Evolutionary conservation across 1,140 invertebrate genomes (phyloP).

Genomic region (Dendrolimus kikuchii): DNA sequence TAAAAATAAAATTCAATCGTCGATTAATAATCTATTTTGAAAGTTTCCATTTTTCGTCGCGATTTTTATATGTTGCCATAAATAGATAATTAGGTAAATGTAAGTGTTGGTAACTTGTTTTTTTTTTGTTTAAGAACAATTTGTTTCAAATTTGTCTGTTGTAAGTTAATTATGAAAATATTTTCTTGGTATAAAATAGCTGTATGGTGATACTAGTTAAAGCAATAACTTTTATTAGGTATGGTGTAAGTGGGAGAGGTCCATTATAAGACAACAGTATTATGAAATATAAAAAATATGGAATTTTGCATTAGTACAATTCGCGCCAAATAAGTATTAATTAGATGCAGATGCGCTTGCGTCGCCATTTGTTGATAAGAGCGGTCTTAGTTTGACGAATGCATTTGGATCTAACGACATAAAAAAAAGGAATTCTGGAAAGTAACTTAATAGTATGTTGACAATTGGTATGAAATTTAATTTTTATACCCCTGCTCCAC

Average conservation of each 20-base stretch:
- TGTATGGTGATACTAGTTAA: slow-evolving; percentile 59
- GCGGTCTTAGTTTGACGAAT: too few relatives aligned
- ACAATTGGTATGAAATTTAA: too few relatives aligned
- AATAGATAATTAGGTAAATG: slow-evolving; percentile 27
- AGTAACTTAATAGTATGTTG: too few relatives aligned
- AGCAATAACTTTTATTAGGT: slow-evolving; percentile 31
- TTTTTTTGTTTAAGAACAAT: slow-evolving; percentile 23
- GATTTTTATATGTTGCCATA: slow-evolving; percentile 38
- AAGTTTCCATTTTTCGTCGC: slow-evolving; percentile 11
- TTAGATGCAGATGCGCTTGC: too few relatives aligned
- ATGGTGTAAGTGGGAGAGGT: background rate
- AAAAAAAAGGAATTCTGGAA: too few relatives aligned
- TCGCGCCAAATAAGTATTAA: too few relatives aligned
- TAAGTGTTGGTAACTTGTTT: slow-evolving; percentile 40
- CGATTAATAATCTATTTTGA: background rate
- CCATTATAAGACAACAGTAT: too few relatives aligned
- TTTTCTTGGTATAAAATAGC: slow-evolving; percentile 39
- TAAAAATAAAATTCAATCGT: slow-evolving; percentile 5
- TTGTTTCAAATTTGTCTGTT: slow-evolving; percentile 47
- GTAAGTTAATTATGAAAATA: slow-evolving; percentile 44
- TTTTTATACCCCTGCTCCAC: too few relatives aligned
- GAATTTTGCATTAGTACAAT: too few relatives aligned
- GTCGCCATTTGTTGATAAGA: too few relatives aligned
- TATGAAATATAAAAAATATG: too few relatives aligned
- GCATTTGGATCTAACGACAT: too few relatives aligned